Evolutionary conservation across 2,797 vertebrate genomes (phyloP).

Genomic region (Cossypha caffra): DNA sequence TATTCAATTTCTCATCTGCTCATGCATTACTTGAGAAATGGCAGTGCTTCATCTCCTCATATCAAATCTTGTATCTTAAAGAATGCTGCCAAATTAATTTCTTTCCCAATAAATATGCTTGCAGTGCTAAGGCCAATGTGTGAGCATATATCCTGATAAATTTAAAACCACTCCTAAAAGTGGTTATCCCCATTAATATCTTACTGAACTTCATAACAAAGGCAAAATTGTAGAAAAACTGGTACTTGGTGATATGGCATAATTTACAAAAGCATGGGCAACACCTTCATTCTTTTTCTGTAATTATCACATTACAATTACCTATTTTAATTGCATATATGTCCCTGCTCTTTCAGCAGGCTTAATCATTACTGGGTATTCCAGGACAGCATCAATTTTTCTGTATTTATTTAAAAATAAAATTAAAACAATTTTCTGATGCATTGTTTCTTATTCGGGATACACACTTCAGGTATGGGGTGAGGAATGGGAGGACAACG

Average conservation of each 20-base stretch:
- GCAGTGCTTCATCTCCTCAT: background rate
- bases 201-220: background rate
- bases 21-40: background rate
- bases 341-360: background rate
- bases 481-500: background rate
- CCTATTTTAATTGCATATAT: background rate
- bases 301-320: background rate
- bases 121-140: background rate
- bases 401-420: background rate
- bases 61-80: background rate
- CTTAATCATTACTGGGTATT: background rate
- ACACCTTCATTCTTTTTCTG: background rate
- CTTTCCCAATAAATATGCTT: background rate
- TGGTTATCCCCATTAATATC: background rate
- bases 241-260: background rate
- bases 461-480: background rate
- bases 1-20: constrained; percentile 8
- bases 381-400: background rate
- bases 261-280: background rate
- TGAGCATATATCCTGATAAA: background rate
- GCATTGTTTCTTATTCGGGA: background rate
- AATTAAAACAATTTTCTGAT: background rate
- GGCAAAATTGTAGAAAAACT: background rate
- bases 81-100: background rate
- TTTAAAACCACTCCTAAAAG: background rate